Base-by-base conservation (phyloP, 1,140 invertebrate species). In the Coelopa frigida region DNA sequence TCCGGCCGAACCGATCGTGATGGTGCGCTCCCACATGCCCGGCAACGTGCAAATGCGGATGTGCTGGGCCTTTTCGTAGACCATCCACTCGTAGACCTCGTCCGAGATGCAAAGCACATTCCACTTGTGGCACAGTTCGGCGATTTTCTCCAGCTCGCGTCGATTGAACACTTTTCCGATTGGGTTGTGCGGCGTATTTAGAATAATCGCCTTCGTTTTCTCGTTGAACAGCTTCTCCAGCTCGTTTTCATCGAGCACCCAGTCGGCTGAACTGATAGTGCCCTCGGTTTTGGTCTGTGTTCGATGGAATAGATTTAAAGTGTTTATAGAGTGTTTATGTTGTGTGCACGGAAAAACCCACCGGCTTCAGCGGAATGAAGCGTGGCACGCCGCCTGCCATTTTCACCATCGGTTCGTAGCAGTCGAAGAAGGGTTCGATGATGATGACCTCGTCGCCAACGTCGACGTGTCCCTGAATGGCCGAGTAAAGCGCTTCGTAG, bases 21-120 rank as follows among this genome's bases (percentile, higher is more conserved):
- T 85, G 0, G 96, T 99, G 43, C 95, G 78, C 48, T 98, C 92
- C 84, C 90, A 99, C 96, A 99, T 99, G 5, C 76, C 92, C 12
- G 95, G 93, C 8, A 98, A 66, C 1, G 89, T 85, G n/a, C 87
- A 87, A 48, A 97, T 95, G 61, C 92, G 78, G 47, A 94, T 80
- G 72, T 98, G 95, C 64, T 92, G 76, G 33, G 81, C 74, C 1
- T 85, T 85, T 60, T 87, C 79, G 63, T 89, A 98, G 15, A 93
- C 85, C 55, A 99, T 80, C 89, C 93, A 98, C 72, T 99, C 95
- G 55, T 99, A 99, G 2, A 99, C 96, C 72, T 99, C 96, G 73
- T 99, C 95, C 6, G 90, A 85, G 17, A 99, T 73, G 45, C 91
- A 93, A 5, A 98, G 71, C 5, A 87, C 83, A 70, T 99, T 85